phyloP scores from a whole-genome alignment of 2,797 vertebrate genomes.

The Strix occidentalis region DNA sequence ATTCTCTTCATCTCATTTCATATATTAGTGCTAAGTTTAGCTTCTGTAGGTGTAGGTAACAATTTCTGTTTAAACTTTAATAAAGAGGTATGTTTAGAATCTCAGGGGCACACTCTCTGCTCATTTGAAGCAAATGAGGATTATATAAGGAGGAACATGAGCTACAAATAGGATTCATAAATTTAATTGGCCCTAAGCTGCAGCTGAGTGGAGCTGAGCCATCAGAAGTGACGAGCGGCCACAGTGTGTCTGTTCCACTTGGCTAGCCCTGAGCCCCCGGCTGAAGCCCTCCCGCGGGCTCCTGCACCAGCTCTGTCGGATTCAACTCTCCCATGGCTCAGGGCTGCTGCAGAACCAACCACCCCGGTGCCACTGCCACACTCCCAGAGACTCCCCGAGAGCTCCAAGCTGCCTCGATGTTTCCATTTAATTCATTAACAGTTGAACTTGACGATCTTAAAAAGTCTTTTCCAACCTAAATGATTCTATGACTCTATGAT shows the following conservation, averaged over 20 bases:
- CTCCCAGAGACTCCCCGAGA: background rate
- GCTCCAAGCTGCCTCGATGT: background rate
- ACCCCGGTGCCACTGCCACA: accelerated
- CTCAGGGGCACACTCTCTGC: conserved; percentile 24
- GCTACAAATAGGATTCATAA: conserved; percentile 36
- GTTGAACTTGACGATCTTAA: no score
- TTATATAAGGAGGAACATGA: conserved; percentile 34
- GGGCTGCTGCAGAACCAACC: background rate
- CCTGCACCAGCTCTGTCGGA: no score
- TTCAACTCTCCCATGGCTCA: accelerated
- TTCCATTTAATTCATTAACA: no score
- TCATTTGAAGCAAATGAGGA: conserved; percentile 55
- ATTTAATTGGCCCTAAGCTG: conserved; percentile 22
- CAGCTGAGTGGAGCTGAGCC: background rate
- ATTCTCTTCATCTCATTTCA: background rate
- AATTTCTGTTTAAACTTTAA: conserved; percentile 28
- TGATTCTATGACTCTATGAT: no score
- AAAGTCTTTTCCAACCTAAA: no score
- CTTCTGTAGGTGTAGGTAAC: conserved; percentile 21
- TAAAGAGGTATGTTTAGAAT: conserved; percentile 26
- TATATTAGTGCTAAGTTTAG: conserved; percentile 20
- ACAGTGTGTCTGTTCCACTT: background rate
- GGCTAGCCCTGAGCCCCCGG: background rate
- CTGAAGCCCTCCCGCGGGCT: background rate
- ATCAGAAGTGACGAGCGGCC: background rate